Percentiles rank a stretch among this genome's conserved stretches.
Evolutionary conservation across 1,140 invertebrate species (phyloP).

Genomic region (Metopolophium dirhodum): DNA sequence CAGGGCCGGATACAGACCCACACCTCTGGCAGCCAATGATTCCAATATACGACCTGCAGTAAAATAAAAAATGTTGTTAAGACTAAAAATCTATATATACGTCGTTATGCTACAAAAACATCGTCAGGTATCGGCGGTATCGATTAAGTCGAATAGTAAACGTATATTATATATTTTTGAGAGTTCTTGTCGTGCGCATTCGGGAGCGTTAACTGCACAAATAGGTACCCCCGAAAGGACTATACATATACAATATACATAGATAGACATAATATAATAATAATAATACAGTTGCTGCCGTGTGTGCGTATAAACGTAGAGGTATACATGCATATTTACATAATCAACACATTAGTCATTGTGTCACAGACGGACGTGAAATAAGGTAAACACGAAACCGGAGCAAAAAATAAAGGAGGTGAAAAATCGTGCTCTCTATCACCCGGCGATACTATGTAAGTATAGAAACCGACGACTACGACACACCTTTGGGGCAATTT

Average conservation of each 20-base stretch:
- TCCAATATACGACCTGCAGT: constrained; percentile 43
- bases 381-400: constrained; percentile 53
- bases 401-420: constrained; percentile 23
- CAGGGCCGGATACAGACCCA: constrained; percentile 52
- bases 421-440: constrained; percentile 44
- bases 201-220: background rate
- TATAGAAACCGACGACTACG: constrained; percentile 30
- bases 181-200: background rate
- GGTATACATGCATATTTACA: constrained; percentile 33
- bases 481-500: constrained; percentile 52
- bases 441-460: background rate
- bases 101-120: background rate
- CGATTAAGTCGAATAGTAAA: background rate
- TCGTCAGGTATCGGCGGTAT: background rate
- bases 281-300: background rate
- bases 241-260: background rate
- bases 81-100: background rate
- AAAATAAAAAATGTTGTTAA: background rate
- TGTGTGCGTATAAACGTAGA: background rate
- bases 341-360: constrained; percentile 53
- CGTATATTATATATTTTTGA: background rate
- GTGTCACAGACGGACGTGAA: constrained; percentile 50
- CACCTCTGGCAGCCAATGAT: constrained; percentile 53
- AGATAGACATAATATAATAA: background rate
- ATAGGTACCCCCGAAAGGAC: background rate